Evolutionary conservation across 2,888 invertebrate species (phyloP).

Genomic region (Watsonalla binaria): DNA sequence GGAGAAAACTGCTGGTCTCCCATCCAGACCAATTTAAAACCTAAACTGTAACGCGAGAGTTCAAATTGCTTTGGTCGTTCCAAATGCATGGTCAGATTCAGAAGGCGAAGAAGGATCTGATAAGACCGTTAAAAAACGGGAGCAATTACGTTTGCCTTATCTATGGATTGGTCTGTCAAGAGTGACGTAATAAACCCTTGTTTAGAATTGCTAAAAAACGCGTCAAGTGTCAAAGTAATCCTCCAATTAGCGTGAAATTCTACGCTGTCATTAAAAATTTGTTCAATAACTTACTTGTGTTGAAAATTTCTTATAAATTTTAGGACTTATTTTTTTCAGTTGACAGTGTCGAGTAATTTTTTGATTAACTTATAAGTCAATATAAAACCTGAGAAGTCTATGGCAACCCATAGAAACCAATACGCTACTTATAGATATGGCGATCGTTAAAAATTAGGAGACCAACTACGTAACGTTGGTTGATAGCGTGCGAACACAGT

Average conservation of each 20-base stretch:
- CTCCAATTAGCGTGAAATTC: conserved; percentile 63
- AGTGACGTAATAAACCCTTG: conserved; percentile 37
- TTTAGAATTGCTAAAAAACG: conserved; percentile 54
- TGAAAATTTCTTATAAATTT: neutral
- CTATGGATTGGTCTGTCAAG: conserved; percentile 44
- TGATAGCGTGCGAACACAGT: too few species aligned
- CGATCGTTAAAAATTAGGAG: too few species aligned
- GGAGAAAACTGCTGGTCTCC: conserved; percentile 24
- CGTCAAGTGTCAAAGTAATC: conserved; percentile 59
- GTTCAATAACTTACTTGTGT: conserved; percentile 4
- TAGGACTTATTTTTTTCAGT: neutral
- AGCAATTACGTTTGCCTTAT: conserved; percentile 70
- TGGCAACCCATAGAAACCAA: too few species aligned
- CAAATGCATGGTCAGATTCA: conserved; percentile 42
- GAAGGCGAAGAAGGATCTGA: conserved; percentile 61
- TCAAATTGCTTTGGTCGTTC: conserved; percentile 16
- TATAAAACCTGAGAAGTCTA: too few species aligned
- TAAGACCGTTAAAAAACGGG: conserved; percentile 71
- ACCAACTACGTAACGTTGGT: too few species aligned
- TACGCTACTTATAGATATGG: too few species aligned
- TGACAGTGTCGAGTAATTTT: too few species aligned
- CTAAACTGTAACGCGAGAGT: conserved; percentile 17
- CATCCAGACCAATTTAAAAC: conserved; percentile 15
- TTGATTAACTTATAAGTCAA: too few species aligned
- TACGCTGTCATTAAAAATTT: conserved; percentile 37